Base-by-base conservation (phyloP, 2,113 vertebrate species). In the Haplochromis burtoni region DNA sequence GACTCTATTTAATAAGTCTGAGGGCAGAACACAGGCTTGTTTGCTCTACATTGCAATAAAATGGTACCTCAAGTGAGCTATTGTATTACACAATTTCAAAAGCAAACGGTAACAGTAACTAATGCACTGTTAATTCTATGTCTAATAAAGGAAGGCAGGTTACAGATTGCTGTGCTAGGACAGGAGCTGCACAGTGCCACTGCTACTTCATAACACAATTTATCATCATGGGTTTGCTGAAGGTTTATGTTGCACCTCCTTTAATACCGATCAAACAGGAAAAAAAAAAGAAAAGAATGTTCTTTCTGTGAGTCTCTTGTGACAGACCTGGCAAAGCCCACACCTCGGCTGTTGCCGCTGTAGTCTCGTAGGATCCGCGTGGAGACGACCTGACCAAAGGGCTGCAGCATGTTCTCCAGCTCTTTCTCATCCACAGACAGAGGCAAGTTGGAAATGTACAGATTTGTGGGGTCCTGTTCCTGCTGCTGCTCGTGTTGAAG, bases 391-490 rank as follows among this genome's bases (percentile, higher is more conserved):
- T 99, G 98, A 92, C 96, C 96, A 10, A 97, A 96, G 7, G 96
- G 95, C 95, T 99, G 98, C 93, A 99, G 97, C 97, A 99, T 98
- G 87, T 97, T 98, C 97, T 99, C 98, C 94, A 99, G 94, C 93
- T 99, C 99, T 92, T 99, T 98, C 91, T 99, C 98, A 84, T 99
- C 98, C 98, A 99, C 98, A 26, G 98, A 98, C 87, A 99, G 96
- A 0, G 99, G 99, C 95, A 99, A 95, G 95, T 99, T 99, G 95
- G 98, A 99, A 95, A 99, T 98, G 95, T 99, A 99, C 79, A 99
- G 97, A 93, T 99, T 99, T 89, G 96, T 97, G 8, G 96, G 96
- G 88, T 97, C 96, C 96, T 99, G 99, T 87, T 99, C 99, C 97
- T 99, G 99, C 97, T 99, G 99, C 99, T 99, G 95, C 11, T 94